Evolutionary conservation across 1,140 invertebrate genomes (phyloP).

Genomic region (Drosophila auraria): DNA sequence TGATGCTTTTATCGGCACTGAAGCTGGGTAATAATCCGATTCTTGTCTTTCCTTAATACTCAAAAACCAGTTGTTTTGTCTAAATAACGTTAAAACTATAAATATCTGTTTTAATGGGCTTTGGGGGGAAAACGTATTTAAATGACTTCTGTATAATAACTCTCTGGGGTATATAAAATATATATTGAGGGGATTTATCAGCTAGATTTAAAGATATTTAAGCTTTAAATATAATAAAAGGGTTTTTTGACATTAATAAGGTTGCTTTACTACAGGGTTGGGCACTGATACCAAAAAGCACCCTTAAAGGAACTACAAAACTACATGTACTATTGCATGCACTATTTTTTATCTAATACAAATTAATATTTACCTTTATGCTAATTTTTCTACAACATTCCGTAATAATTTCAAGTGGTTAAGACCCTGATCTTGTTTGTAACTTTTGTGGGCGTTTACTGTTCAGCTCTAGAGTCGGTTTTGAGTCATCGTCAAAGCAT

Average conservation of each 20-base stretch:
- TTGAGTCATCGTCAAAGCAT: slow-evolving; percentile 55
- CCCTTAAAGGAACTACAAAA: too few species aligned
- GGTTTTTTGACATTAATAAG: background rate
- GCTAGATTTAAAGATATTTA: background rate
- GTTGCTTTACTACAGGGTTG: too few species aligned
- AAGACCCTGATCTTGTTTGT: slow-evolving; percentile 47
- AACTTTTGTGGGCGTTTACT: slow-evolving; percentile 56
- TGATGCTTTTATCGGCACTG: slow-evolving; percentile 84
- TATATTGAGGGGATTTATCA: background rate
- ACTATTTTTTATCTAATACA: background rate
- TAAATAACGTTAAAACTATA: background rate
- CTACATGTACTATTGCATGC: too few species aligned
- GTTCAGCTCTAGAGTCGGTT: background rate
- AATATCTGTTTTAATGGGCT: background rate
- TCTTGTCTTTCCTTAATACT: slow-evolving; percentile 8
- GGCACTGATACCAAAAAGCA: too few species aligned
- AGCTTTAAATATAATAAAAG: background rate
- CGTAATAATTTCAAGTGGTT: slow-evolving; percentile 1
- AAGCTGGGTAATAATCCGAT: slow-evolving; percentile 77
- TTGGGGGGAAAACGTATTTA: background rate
- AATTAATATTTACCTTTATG: background rate
- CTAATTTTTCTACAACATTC: background rate
- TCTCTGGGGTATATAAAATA: background rate
- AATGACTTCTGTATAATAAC: slow-evolving; percentile 7
- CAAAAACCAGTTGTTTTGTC: background rate